Evolutionary conservation across 2,797 vertebrate genomes (phyloP).

Genomic region (Myotis myotis): DNA sequence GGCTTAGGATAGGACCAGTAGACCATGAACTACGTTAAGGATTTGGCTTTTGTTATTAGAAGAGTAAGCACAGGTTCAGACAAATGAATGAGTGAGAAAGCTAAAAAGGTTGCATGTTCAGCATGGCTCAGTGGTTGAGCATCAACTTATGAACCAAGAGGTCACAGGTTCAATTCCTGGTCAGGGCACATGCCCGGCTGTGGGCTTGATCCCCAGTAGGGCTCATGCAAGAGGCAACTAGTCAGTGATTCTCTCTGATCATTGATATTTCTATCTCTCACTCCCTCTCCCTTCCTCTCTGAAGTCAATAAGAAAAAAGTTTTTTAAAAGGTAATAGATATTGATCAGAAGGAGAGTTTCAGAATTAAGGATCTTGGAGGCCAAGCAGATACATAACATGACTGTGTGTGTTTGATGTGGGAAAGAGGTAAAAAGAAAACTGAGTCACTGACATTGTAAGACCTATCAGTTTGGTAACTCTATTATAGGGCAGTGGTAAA

Average conservation of each 20-base stretch:
- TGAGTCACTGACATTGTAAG: neutral
- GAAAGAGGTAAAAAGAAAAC: neutral
- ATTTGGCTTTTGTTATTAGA: neutral
- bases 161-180: too few relatives aligned
- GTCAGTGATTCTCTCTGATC: too few relatives aligned
- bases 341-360: constrained; percentile 7
- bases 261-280: too few relatives aligned
- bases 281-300: too few relatives aligned
- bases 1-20: neutral
- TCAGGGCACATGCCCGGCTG: too few relatives aligned
- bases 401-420: neutral
- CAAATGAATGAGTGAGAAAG: constrained; percentile 22
- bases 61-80: neutral
- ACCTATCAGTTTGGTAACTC: neutral
- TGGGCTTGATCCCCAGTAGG: too few relatives aligned
- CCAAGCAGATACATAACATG: neutral
- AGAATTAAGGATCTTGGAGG: constrained; percentile 39
- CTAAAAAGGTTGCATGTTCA: neutral
- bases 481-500: neutral
- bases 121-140: too few relatives aligned
- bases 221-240: too few relatives aligned
- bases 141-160: too few relatives aligned
- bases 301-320: too few relatives aligned
- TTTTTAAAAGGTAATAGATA: neutral
- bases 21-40: neutral